A percentile compares a stretch with the other conserved stretches of the same genome.
These are phyloP conservation scores for Chiroxiphia lanceolata DNA, from an alignment of 2,797 vertebrate species.

Conservation along the genomic window DNA sequence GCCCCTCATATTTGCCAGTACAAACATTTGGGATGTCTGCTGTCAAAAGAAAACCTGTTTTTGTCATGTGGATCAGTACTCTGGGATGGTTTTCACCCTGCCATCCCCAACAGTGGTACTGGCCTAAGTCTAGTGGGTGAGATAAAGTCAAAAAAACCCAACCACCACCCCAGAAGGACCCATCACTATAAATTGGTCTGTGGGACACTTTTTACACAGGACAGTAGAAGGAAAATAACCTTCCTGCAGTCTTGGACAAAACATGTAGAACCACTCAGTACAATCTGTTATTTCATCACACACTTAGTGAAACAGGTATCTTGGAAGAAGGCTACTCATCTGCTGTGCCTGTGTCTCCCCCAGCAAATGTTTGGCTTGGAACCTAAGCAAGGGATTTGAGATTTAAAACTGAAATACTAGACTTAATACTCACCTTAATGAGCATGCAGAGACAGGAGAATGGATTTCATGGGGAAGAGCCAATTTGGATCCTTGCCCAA, in stretches of 20 bases:
- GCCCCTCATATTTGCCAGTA: not conserved
- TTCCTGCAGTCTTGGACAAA: not conserved
- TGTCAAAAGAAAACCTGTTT: not conserved
- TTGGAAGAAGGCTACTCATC: not conserved
- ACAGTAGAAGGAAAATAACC: not conserved
- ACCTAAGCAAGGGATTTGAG: slow-evolving; percentile 5
- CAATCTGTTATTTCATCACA: not conserved
- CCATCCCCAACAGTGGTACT: not conserved
- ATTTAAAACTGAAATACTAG: slow-evolving; percentile 17
- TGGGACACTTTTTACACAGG: not conserved
- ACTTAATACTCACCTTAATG: slow-evolving; percentile 3
- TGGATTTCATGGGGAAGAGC: slow-evolving; percentile 19
- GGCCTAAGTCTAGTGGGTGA: not conserved
- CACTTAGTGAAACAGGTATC: not conserved
- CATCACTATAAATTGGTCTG: not conserved
- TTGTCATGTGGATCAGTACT: not conserved
- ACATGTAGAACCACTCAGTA: not conserved
- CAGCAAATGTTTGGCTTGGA: slow-evolving; percentile 27
- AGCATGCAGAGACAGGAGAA: not conserved
- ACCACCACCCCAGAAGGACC: not conserved
- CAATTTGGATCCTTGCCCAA: slow-evolving; percentile 17
- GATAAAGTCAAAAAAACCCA: not conserved
- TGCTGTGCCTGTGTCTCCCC: not conserved
- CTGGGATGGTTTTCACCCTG: not conserved
- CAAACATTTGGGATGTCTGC: not conserved